phyloP scores from a whole-genome alignment of 2,888 invertebrate species.

The Drosophila putrida region DNA sequence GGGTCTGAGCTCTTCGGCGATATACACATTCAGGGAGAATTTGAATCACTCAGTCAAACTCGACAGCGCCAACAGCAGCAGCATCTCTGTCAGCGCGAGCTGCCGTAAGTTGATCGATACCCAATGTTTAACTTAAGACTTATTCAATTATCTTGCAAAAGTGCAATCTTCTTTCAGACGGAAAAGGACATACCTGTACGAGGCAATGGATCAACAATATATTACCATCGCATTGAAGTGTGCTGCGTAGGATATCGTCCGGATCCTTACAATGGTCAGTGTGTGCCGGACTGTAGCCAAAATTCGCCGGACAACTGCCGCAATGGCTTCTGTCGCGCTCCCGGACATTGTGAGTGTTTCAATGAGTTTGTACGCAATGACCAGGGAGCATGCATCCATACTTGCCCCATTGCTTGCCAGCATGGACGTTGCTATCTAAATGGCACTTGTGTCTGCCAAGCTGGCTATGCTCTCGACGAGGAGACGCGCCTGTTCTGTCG shows the following conservation, averaged over 20 bases:
- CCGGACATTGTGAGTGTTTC: conserved; percentile 83
- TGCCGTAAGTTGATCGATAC: conserved; percentile 76
- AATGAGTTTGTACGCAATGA: conserved; percentile 81
- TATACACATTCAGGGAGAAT: conserved; percentile 47
- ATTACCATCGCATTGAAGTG: conserved; percentile 87
- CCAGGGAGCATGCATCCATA: conserved; percentile 87
- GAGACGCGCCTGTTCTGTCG: conserved; percentile 83
- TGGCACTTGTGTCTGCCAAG: conserved; percentile 88
- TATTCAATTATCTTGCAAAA: conserved; percentile 20
- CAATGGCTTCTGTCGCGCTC: conserved; percentile 86
- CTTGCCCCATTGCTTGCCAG: conserved; percentile 89
- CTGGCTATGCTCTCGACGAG: conserved; percentile 75
- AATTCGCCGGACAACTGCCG: conserved; percentile 84
- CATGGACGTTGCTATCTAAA: conserved; percentile 88
- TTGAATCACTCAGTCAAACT: conserved; percentile 60
- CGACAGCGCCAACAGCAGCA: conserved; percentile 51
- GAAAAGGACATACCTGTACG: conserved; percentile 57
- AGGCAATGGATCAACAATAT: conserved; percentile 85
- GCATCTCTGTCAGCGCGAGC: conserved; percentile 75
- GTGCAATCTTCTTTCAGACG: conserved; percentile 82
- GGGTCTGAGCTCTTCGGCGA: conserved; percentile 57
- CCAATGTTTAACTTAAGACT: neutral
- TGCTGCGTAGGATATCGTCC: conserved; percentile 90
- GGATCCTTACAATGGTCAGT: conserved; percentile 86
- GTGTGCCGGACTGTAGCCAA: conserved; percentile 84